A percentile compares a stretch with the other conserved stretches of the same genome.
phyloP scores from a whole-genome alignment of 2,113 vertebrate genomes.

The Sula dactylatra region DNA sequence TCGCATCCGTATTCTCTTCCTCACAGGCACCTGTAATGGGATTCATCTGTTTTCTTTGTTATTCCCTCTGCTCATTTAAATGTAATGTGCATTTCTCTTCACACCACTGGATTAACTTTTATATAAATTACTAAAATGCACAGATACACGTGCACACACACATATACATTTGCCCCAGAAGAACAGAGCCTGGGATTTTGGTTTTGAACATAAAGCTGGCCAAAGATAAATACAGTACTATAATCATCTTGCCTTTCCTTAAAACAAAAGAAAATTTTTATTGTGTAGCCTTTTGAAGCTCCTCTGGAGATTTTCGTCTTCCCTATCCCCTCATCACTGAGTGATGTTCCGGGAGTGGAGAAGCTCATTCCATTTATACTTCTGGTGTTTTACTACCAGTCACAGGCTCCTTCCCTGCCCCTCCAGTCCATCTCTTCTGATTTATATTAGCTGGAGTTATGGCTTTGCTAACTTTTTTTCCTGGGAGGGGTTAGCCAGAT shows the following conservation, averaged over 20 bases:
- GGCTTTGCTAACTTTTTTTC: background rate
- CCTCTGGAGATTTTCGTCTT: background rate
- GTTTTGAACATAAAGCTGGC: background rate
- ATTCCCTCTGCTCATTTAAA: slow-evolving; percentile 71
- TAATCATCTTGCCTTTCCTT: background rate
- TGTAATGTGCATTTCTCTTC: slow-evolving; percentile 59
- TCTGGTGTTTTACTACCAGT: background rate
- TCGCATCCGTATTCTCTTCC: slow-evolving; percentile 50
- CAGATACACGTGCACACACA: background rate
- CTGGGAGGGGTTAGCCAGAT: background rate
- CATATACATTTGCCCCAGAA: background rate
- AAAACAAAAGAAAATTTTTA: background rate
- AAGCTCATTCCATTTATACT: background rate
- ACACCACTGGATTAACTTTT: slow-evolving; percentile 40
- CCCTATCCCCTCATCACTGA: background rate
- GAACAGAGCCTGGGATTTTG: background rate
- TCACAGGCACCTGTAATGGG: slow-evolving; percentile 68
- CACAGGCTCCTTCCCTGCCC: background rate
- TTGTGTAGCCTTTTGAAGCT: background rate
- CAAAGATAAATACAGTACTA: background rate
- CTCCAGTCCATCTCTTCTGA: background rate
- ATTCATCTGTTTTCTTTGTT: slow-evolving; percentile 68
- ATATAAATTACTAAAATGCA: slow-evolving; percentile 18
- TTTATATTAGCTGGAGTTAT: background rate
- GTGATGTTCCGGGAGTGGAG: background rate